These are phyloP conservation scores for Sebastes trivittatus DNA, from an alignment of 2,797 vertebrate species.

Conservation along the genomic window DNA sequence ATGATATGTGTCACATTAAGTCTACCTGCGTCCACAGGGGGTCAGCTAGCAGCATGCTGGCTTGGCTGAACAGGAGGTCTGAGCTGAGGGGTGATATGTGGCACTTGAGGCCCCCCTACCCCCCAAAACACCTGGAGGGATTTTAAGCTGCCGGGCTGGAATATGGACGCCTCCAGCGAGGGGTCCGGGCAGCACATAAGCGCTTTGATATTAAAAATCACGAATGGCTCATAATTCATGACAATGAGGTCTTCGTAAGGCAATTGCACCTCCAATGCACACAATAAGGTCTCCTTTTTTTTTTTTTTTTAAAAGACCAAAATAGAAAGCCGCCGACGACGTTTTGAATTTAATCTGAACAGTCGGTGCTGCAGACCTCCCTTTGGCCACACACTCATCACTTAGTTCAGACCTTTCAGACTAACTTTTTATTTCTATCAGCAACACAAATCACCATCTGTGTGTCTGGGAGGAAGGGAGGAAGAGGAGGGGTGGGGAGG, in stretches of 20 bases:
- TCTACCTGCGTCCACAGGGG: slow-evolving; percentile 75
- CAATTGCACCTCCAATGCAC: slow-evolving; percentile 54
- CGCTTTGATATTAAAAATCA: slow-evolving; percentile 42
- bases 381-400: slow-evolving; percentile 60
- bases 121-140: neutral
- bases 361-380: slow-evolving; percentile 66
- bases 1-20: slow-evolving; percentile 84
- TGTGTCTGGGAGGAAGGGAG: neutral
- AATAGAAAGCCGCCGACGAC: slow-evolving; percentile 34
- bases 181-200: slow-evolving; percentile 54
- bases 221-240: slow-evolving; percentile 64
- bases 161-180: slow-evolving; percentile 47
- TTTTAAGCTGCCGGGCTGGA: slow-evolving; percentile 62
- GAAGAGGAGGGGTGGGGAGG: neutral
- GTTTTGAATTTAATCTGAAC: slow-evolving; percentile 42
- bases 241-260: slow-evolving; percentile 64
- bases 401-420: slow-evolving; percentile 58
- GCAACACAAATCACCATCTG: slow-evolving; percentile 47
- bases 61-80: slow-evolving; percentile 72
- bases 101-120: slow-evolving; percentile 72
- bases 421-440: slow-evolving; percentile 29
- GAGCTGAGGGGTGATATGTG: slow-evolving; percentile 78
- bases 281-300: slow-evolving; percentile 21
- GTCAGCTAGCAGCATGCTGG: slow-evolving; percentile 69
- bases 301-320: slow-evolving; percentile 16